These are phyloP conservation scores for Sternotherus odoratus DNA, from an alignment of 2,797 vertebrate genomes.

Conservation along the genomic window DNA sequence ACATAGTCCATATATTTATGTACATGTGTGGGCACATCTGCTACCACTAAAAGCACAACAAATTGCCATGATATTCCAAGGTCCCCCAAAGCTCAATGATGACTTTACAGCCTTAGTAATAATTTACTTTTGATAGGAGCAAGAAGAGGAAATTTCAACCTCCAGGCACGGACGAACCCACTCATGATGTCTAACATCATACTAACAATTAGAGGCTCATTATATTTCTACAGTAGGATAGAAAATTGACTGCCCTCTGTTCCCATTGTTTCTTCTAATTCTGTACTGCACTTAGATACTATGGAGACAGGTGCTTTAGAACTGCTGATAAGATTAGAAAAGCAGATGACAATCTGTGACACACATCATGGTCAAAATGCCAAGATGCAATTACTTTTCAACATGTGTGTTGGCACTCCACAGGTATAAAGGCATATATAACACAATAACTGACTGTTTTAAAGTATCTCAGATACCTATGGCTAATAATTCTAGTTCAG, in stretches of 20 bases:
- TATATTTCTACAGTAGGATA: neutral
- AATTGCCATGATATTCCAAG: neutral
- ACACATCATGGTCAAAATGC: neutral
- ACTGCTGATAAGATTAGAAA: neutral
- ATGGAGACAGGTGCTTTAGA: neutral
- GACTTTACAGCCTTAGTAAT: neutral
- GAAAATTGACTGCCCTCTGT: neutral
- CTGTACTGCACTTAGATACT: neutral
- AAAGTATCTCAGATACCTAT: neutral
- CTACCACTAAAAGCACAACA: neutral
- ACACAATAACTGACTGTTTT: neutral
- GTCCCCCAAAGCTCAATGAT: neutral
- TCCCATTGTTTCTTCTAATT: neutral
- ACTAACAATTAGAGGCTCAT: neutral
- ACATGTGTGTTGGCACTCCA: neutral
- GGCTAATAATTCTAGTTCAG: constrained; percentile 2
- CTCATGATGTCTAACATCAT: neutral
- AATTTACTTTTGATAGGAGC: neutral
- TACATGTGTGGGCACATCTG: rapidly evolving
- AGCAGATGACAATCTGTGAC: neutral
- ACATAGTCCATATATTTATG: rapidly evolving
- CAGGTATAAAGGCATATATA: neutral
- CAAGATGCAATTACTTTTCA: rapidly evolving
- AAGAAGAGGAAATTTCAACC: rapidly evolving
- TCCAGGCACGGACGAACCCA: neutral